These are phyloP conservation scores for Ceratina japonica DNA, from an alignment of 1,140 invertebrate species.

Conservation along the genomic window DNA sequence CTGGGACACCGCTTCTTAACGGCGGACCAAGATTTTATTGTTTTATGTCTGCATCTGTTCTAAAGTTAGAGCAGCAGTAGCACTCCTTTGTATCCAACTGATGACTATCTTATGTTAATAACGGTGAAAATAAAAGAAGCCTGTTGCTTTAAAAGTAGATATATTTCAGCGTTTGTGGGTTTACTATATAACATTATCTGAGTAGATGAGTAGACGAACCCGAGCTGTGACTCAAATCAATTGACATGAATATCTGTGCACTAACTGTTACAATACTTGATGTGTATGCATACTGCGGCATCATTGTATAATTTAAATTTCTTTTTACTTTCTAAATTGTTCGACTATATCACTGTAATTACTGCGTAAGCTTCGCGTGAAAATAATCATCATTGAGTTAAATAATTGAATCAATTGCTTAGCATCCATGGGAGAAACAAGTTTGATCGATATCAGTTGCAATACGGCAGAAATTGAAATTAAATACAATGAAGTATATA, in stretches of 20 bases:
- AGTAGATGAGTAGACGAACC: background rate
- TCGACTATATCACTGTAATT: background rate
- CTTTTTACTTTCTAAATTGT: constrained; percentile 7
- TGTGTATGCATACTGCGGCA: background rate
- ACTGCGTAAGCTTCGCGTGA: background rate
- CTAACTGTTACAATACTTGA: background rate
- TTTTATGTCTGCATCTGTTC: background rate
- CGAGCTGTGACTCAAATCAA: background rate
- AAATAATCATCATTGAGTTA: background rate
- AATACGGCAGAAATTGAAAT: background rate
- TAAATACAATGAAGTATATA: background rate
- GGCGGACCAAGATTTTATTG: constrained; percentile 4
- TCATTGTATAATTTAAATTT: background rate
- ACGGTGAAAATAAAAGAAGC: background rate
- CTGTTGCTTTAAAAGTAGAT: constrained; percentile 10
- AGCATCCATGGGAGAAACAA: background rate
- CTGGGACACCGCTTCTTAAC: constrained; percentile 19
- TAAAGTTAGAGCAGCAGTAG: background rate
- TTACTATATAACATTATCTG: background rate
- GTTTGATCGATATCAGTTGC: background rate
- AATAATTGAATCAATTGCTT: background rate
- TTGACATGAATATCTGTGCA: background rate
- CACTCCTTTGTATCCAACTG: background rate
- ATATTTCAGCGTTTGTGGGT: background rate
- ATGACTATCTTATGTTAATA: background rate